Evolutionary conservation across 2,113 vertebrate genomes (phyloP).

Genomic region (Camelus bactrianus): DNA sequence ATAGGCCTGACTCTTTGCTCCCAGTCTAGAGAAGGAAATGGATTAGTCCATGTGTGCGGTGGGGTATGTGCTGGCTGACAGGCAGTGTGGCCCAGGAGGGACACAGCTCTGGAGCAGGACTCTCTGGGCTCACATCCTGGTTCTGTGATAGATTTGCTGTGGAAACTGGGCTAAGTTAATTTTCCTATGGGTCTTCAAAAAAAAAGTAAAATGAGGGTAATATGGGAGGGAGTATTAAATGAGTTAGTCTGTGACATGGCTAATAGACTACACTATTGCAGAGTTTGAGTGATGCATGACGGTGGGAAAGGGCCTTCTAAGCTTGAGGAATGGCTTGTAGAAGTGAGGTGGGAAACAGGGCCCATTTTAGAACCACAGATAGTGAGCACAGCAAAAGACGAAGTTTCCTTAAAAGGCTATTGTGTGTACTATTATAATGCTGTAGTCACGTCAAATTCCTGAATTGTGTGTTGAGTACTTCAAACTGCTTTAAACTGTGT

Average conservation of each 20-base stretch:
- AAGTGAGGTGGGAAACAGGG: background rate
- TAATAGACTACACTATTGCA: background rate
- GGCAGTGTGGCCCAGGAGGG: background rate
- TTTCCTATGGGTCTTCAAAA: background rate
- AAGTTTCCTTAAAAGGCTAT: background rate
- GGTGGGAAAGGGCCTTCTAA: background rate
- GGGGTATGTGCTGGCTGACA: background rate
- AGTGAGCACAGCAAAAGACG: background rate
- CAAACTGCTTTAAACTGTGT: background rate
- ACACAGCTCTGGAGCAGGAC: too few species aligned
- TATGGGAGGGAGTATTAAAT: background rate
- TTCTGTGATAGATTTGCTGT: background rate
- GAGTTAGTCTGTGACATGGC: background rate
- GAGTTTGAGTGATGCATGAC: background rate
- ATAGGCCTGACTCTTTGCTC: background rate
- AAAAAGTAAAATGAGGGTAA: background rate
- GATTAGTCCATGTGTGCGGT: background rate
- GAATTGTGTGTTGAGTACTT: background rate
- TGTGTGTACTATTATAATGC: background rate
- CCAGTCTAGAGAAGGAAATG: background rate
- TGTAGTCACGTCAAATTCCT: background rate
- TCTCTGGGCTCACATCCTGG: background rate
- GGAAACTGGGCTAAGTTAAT: background rate
- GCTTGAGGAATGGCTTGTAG: background rate
- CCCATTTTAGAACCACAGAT: background rate